Percentiles rank a stretch among this genome's conserved stretches.
Conservation (phyloP, 2,113 vertebrate genomes). For the Xiphophorus maculatus region DNA sequence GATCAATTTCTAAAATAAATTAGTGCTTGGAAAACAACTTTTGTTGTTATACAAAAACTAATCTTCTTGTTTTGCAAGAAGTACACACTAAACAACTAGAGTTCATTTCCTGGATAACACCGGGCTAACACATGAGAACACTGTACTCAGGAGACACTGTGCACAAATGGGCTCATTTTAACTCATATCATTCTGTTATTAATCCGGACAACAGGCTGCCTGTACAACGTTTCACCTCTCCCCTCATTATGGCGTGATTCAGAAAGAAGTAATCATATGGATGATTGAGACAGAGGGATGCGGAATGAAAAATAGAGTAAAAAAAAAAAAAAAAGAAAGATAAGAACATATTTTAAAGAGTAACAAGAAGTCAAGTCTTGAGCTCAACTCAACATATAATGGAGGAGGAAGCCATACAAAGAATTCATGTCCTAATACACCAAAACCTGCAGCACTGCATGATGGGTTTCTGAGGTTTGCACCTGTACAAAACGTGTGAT, state of each 20-base stretch:
- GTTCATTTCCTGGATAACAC: not conserved
- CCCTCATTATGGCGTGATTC: constrained; percentile 35
- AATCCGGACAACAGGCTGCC: not conserved
- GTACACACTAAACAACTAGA: not conserved
- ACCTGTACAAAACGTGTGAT: not conserved
- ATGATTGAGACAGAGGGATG: not conserved
- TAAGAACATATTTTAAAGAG: not conserved
- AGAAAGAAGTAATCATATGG: constrained; percentile 24
- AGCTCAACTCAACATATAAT: not conserved
- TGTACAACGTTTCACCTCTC: constrained; percentile 4
- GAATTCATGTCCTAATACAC: not conserved
- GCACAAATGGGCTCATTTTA: not conserved
- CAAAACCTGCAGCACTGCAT: constrained; percentile 2
- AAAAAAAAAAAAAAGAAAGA: not conserved
- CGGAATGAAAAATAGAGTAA: not conserved
- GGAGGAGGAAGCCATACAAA: not conserved
- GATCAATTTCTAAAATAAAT: not conserved
- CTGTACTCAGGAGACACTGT: not conserved
- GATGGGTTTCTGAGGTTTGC: not conserved
- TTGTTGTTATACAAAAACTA: not conserved
- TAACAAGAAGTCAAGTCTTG: not conserved
- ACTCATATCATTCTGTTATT: not conserved
- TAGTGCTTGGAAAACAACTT: not conserved
- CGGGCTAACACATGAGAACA: not conserved
- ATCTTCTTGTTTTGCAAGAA: not conserved